These are phyloP conservation scores for Cacoxenus indagator DNA, from an alignment of 2,888 invertebrate species.

Conservation along the genomic window DNA sequence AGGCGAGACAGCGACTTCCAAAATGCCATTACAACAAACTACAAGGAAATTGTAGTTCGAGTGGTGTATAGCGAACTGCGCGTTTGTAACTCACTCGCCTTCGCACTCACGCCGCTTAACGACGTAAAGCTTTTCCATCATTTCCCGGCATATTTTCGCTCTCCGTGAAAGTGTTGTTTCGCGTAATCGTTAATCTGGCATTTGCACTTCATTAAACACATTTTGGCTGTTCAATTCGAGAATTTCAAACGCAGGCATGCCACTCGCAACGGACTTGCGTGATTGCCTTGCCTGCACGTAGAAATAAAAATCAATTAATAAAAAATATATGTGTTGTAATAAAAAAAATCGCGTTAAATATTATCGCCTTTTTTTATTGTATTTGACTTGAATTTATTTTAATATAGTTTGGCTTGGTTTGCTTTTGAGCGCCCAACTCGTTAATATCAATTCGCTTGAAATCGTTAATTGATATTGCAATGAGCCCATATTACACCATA, in stretches of 20 bases:
- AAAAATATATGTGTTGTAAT: background rate
- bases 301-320: slow-evolving; percentile 10
- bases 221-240: slow-evolving; percentile 49
- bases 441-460: slow-evolving; percentile 65
- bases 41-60: too few species aligned
- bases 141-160: background rate
- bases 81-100: too few species aligned
- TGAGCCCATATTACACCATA: slow-evolving; percentile 62
- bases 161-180: slow-evolving; percentile 51
- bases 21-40: too few species aligned
- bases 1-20: too few species aligned
- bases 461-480: slow-evolving; percentile 66
- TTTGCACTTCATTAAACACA: slow-evolving; percentile 62
- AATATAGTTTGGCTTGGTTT: slow-evolving; percentile 18
- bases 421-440: slow-evolving; percentile 58
- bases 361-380: slow-evolving; percentile 6
- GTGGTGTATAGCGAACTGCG: too few species aligned
- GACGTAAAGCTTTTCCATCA: too few species aligned
- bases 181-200: slow-evolving; percentile 62
- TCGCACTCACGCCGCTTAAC: too few species aligned
- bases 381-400: background rate
- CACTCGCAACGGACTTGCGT: slow-evolving; percentile 43
- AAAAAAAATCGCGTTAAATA: slow-evolving; percentile 36
- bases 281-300: slow-evolving; percentile 52
- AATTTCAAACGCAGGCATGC: background rate